Conservation (phyloP, 37 sponge, comb jelly and placozoan species). For the Bolinopsis microptera region DNA sequence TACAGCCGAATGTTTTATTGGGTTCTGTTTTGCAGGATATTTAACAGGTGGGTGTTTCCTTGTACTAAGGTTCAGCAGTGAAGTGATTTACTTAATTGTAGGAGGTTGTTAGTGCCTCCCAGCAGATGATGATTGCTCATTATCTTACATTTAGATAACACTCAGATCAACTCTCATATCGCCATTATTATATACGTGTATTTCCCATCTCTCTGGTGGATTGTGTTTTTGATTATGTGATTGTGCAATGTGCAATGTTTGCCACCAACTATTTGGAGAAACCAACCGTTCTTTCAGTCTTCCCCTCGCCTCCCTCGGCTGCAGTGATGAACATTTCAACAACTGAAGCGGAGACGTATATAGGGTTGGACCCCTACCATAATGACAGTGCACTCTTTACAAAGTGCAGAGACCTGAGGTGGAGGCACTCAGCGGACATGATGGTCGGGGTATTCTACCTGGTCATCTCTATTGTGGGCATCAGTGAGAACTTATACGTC, state of each 20-base stretch:
- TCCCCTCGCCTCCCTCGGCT: not conserved
- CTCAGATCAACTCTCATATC: not conserved
- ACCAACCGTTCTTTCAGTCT: not conserved
- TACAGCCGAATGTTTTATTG: too few species aligned
- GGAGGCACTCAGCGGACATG: not conserved
- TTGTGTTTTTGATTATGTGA: not conserved
- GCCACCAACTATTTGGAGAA: not conserved
- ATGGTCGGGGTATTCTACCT: not conserved
- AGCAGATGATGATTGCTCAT: not conserved
- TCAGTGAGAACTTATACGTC: not conserved
- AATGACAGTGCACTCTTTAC: not conserved
- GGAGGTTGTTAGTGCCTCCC: too few species aligned
- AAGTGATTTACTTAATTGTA: not conserved
- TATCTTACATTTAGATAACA: not conserved
- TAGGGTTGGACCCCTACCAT: not conserved
- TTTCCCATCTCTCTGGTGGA: too few species aligned
- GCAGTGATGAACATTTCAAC: not conserved
- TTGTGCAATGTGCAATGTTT: not conserved
- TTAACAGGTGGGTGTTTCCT: too few species aligned
- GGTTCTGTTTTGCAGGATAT: too few species aligned
- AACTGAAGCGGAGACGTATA: not conserved
- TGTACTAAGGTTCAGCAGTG: too few species aligned
- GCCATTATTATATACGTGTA: too few species aligned
- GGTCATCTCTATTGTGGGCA: constrained; percentile 10
- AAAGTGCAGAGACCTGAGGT: not conserved